phyloP scores from a whole-genome alignment of 2,888 invertebrate genomes.

The Marasmarcha lunaedactyla region DNA sequence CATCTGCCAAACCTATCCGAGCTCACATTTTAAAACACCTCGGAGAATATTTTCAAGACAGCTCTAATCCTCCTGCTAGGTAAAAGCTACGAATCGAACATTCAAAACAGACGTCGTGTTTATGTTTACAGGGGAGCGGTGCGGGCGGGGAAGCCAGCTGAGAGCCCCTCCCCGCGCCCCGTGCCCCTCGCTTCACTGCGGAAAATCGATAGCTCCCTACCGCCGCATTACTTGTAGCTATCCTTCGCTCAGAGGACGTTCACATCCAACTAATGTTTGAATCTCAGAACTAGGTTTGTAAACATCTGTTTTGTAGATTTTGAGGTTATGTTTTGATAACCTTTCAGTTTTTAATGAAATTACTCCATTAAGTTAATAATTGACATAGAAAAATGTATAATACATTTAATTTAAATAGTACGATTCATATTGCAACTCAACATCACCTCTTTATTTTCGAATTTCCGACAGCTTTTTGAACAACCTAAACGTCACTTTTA shows the following conservation, averaged over 20 bases:
- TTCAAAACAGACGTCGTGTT: constrained; percentile 30
- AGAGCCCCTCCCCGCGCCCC: constrained; percentile 25
- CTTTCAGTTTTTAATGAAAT: too few relatives aligned
- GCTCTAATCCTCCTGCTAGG: not conserved
- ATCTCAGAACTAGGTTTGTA: too few relatives aligned
- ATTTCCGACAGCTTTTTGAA: too few relatives aligned
- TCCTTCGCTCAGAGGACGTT: constrained; percentile 12
- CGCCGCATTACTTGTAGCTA: constrained; percentile 32
- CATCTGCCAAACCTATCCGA: not conserved
- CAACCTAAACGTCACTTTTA: too few relatives aligned
- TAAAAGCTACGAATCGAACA: not conserved
- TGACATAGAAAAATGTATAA: too few relatives aligned
- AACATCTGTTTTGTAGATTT: too few relatives aligned
- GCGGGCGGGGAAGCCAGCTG: constrained; percentile 43
- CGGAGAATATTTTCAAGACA: not conserved
- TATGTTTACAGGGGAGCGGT: constrained; percentile 56
- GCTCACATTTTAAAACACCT: not conserved
- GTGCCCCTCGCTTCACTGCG: constrained; percentile 32
- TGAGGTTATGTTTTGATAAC: too few relatives aligned
- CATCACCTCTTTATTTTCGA: too few relatives aligned
- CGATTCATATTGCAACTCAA: too few relatives aligned
- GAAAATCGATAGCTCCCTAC: constrained; percentile 59
- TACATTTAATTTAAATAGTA: too few relatives aligned
- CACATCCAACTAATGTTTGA: constrained; percentile 22
- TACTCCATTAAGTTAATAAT: too few relatives aligned